Evolutionary conservation across 1,140 invertebrate species (phyloP).

Genomic region (Megalopta genalis): DNA sequence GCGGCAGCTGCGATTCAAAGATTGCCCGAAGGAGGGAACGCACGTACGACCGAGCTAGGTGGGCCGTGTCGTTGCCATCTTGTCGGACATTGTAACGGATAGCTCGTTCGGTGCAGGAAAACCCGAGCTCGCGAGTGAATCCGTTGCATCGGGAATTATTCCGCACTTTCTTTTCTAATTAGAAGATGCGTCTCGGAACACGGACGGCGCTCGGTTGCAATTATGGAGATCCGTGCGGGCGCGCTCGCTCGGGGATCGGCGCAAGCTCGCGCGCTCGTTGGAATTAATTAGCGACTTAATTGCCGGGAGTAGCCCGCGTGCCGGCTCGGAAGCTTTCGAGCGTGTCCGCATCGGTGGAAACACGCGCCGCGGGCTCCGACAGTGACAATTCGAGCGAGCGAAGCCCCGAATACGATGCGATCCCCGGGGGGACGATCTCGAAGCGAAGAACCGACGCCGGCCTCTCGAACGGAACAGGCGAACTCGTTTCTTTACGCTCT

Average conservation of each 20-base stretch:
- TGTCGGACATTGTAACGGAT: too few relatives aligned
- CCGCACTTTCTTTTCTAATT: slow-evolving; percentile 38
- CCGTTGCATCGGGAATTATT: slow-evolving; percentile 7
- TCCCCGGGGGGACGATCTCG: too few relatives aligned
- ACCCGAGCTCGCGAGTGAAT: not conserved
- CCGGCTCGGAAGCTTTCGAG: slow-evolving; percentile 16
- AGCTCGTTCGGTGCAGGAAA: too few relatives aligned
- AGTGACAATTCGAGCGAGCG: slow-evolving; percentile 14
- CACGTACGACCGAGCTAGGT: too few relatives aligned
- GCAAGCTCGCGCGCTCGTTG: slow-evolving; percentile 11
- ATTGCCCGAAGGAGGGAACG: too few relatives aligned
- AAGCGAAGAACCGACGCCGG: too few relatives aligned
- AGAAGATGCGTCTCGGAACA: slow-evolving; percentile 32
- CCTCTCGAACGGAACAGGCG: slow-evolving; percentile 27
- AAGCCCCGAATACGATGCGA: too few relatives aligned
- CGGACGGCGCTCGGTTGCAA: slow-evolving; percentile 16
- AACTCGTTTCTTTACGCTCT: slow-evolving; percentile 56
- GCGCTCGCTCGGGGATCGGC: slow-evolving; percentile 1
- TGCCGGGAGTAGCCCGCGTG: slow-evolving; percentile 1
- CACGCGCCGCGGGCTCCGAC: not conserved
- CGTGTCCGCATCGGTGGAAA: slow-evolving; percentile 21
- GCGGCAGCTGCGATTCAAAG: too few relatives aligned
- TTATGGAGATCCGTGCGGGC: slow-evolving; percentile 31
- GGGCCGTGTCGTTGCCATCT: too few relatives aligned
- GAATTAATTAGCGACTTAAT: slow-evolving; percentile 37